Percentiles rank a stretch among this genome's conserved stretches.
These are phyloP conservation scores for Etheostoma perlongum DNA, from an alignment of 2,797 vertebrate species.

Conservation along the genomic window DNA sequence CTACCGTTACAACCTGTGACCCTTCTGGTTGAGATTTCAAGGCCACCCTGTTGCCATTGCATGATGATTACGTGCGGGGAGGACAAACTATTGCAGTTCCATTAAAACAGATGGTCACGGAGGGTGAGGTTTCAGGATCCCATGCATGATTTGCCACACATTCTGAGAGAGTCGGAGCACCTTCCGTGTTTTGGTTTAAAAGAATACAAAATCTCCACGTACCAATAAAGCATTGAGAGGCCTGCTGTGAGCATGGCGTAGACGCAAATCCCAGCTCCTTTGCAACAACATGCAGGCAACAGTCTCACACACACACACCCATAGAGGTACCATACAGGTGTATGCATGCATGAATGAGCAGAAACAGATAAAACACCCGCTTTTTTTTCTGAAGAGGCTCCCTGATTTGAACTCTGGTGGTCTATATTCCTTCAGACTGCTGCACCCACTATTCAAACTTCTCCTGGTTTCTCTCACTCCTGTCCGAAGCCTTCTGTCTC, in stretches of 20 bases:
- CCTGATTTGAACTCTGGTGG: conserved; percentile 68
- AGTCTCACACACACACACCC: conserved; percentile 36
- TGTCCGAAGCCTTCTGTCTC: conserved; percentile 98
- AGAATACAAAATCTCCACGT: conserved; percentile 22
- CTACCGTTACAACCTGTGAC: conserved; percentile 18
- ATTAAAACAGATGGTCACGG: conserved; percentile 27
- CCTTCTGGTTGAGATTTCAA: neutral
- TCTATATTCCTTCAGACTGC: conserved; percentile 35
- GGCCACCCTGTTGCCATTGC: neutral
- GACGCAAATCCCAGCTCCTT: conserved; percentile 23
- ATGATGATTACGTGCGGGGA: conserved; percentile 11
- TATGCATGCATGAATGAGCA: conserved; percentile 36
- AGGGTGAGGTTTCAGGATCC: conserved; percentile 47
- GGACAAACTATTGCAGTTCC: conserved; percentile 17
- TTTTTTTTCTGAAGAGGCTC: conserved; percentile 53
- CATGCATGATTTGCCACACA: conserved; percentile 59
- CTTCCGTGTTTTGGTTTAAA: conserved; percentile 63
- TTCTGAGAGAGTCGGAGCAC: conserved; percentile 62
- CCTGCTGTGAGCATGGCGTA: conserved; percentile 24
- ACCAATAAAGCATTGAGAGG: conserved; percentile 16
- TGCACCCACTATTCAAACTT: neutral
- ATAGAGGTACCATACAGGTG: conserved; percentile 17
- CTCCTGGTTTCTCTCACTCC: conserved; percentile 86
- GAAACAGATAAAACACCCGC: conserved; percentile 36
- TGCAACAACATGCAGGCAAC: conserved; percentile 43